phyloP scores from a whole-genome alignment of 37 sponge, comb jelly and placozoan species.

The Halisarca cf. caerulea region DNA sequence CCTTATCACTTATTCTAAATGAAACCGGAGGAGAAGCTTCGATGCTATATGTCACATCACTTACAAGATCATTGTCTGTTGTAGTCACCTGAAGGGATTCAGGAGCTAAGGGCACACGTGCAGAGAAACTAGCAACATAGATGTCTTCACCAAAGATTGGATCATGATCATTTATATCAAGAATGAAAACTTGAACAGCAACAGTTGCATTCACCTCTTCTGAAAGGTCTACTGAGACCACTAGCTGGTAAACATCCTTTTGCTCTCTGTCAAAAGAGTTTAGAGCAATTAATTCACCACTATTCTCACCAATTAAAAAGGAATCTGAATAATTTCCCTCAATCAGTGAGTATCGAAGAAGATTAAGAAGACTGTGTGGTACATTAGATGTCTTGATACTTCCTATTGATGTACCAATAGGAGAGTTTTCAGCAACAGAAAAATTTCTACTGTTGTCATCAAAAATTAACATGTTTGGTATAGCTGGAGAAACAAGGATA shows the following conservation, averaged over 20 bases:
- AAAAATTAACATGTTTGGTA: slow-evolving; percentile 10
- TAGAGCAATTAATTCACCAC: slow-evolving; percentile 6
- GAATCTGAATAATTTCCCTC: background rate
- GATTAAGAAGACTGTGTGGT: background rate
- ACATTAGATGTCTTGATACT: background rate
- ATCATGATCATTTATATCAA: slow-evolving; percentile 53
- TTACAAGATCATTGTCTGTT: slow-evolving; percentile 37
- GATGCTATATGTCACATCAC: background rate
- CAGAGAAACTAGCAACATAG: slow-evolving; percentile 20
- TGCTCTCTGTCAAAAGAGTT: slow-evolving; percentile 46
- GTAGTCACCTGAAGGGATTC: slow-evolving; percentile 28
- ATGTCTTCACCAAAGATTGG: slow-evolving; percentile 19
- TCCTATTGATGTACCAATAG: background rate
- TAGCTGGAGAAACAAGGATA: slow-evolving; percentile 28
- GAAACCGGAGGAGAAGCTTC: background rate
- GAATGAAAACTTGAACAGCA: background rate
- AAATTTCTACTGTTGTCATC: background rate
- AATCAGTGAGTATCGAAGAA: slow-evolving; percentile 35
- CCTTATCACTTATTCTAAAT: background rate
- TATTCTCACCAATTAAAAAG: slow-evolving; percentile 30
- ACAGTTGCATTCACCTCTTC: slow-evolving; percentile 10
- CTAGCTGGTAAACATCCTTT: background rate
- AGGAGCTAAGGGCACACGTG: background rate
- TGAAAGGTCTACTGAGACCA: slow-evolving; percentile 14
- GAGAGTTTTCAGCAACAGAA: background rate